Percentiles rank a stretch among this genome's conserved stretches.
These are phyloP conservation scores for Erebia ligea DNA, from an alignment of 2,888 invertebrate species.

Conservation along the genomic window DNA sequence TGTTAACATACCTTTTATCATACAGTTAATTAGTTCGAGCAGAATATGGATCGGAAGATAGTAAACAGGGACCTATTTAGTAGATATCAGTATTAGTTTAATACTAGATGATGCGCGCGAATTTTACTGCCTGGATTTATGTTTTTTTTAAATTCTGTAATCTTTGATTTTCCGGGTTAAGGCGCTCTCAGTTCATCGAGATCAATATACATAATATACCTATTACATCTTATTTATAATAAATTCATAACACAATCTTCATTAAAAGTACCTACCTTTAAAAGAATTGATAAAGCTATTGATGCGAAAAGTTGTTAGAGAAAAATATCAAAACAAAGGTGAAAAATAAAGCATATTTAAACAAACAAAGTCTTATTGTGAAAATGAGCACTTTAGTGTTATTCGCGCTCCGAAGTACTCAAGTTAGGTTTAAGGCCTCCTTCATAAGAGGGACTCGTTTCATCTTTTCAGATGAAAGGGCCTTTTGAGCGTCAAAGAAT, in stretches of 20 bases:
- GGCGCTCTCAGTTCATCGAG: too few relatives aligned
- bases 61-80: neutral
- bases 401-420: conserved; percentile 10
- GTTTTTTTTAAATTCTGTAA: too few relatives aligned
- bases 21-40: conserved; percentile 4
- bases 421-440: conserved; percentile 10
- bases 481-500: conserved; percentile 14
- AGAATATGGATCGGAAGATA: neutral
- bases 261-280: too few relatives aligned
- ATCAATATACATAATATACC: too few relatives aligned
- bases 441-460: conserved; percentile 15
- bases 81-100: neutral
- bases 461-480: conserved; percentile 12
- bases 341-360: conserved; percentile 9
- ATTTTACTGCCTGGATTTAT: too few relatives aligned
- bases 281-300: too few relatives aligned
- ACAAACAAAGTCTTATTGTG: conserved; percentile 16
- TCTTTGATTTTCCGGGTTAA: too few relatives aligned
- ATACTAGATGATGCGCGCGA: too few relatives aligned
- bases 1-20: conserved; percentile 16
- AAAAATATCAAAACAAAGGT: neutral
- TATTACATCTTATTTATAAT: too few relatives aligned
- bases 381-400: conserved; percentile 5
- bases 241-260: too few relatives aligned
- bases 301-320: too few relatives aligned